Evolutionary conservation across 2,113 vertebrate genomes (phyloP), one percentile per base, ranked within the genome.

Genomic region (Ondatra zibethicus): DNA sequence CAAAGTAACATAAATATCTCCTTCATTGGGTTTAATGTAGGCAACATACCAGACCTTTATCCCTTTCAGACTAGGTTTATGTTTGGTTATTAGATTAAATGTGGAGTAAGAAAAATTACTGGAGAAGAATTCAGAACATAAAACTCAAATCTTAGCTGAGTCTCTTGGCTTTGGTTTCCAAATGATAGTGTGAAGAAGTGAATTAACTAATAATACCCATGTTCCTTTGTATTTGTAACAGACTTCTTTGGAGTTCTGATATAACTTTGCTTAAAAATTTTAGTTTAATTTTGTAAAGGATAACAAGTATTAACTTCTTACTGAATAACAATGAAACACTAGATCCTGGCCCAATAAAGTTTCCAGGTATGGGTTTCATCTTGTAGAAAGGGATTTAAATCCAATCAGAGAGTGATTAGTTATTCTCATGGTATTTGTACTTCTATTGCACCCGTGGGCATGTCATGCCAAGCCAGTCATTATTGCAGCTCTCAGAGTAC

Each of bases 31-130:
- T 76, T 19, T 65, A 47, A 33, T 47, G 42, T 92, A 3, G 68
- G 77, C 47, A 85, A 84, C 33, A 86, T 80, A 63, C 17, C 39
- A 80, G 42, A n/a, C 45, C 91, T 23, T 16, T 96, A 36, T 82
- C 65, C 55, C 8, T 88, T 93, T 82, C 47, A 65, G 39, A 84
- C 2, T 78, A 91, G 4, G 25, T 47, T 95, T 91, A 45, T 13
- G 91, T 36, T 75, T 73, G 58, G 25, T 86, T 75, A 36, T 92
- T 93, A 82, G 45, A 92, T 50, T 94, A 92, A 87, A 96, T 94
- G 17, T 50, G 31, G 27, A 81, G 1, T 23, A 94, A 87, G 65
- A 88, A 68, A 73, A 7, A 96, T 52, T 76, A 91, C n/a, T 75
- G 50, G 27, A 19, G n/a, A 66, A 66, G 17, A 91, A 91, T 16